These are phyloP conservation scores for Agrochola lychnidis DNA, from an alignment of 2,888 invertebrate species.

Conservation along the genomic window DNA sequence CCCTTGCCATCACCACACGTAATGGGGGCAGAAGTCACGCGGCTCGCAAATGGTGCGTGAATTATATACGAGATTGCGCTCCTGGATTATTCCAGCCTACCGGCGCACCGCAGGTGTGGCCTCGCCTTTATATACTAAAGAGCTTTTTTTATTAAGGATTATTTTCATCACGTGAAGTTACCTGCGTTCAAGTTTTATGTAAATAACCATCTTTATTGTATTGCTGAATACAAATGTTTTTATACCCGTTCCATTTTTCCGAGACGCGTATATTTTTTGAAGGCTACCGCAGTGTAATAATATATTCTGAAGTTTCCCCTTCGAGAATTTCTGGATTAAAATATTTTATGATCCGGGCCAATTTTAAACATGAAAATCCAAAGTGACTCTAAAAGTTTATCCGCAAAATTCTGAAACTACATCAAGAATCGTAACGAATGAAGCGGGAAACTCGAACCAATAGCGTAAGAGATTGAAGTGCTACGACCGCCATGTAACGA, in stretches of 20 bases:
- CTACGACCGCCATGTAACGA: conserved; percentile 73
- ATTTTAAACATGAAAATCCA: conserved; percentile 8
- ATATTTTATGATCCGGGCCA: conserved; percentile 8
- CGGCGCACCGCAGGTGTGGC: conserved; percentile 68
- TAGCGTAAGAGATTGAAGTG: conserved; percentile 79
- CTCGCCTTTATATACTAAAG: conserved; percentile 64
- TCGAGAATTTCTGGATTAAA: conserved; percentile 8
- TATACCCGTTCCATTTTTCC: conserved; percentile 46
- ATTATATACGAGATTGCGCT: conserved; percentile 79
- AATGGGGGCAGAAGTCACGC: conserved; percentile 71
- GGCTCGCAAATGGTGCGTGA: conserved; percentile 80
- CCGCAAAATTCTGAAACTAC: conserved; percentile 42
- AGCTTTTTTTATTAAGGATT: conserved; percentile 65
- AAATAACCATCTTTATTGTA: conserved; percentile 62
- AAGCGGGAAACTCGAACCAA: conserved; percentile 71
- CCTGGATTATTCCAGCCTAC: conserved; percentile 67
- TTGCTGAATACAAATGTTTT: conserved; percentile 58
- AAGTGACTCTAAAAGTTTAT: conserved; percentile 12
- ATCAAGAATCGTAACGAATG: conserved; percentile 59
- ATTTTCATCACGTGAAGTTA: conserved; percentile 65
- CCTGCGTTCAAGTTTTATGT: conserved; percentile 57
- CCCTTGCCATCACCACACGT: conserved; percentile 68
- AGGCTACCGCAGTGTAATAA: conserved; percentile 24
- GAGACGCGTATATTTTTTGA: conserved; percentile 34
- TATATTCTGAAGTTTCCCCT: conserved; percentile 9